Evolutionary conservation across 1,140 invertebrate species (phyloP), one percentile per base, ranked within the genome.

Genomic region (Scaptomyza hsui): DNA sequence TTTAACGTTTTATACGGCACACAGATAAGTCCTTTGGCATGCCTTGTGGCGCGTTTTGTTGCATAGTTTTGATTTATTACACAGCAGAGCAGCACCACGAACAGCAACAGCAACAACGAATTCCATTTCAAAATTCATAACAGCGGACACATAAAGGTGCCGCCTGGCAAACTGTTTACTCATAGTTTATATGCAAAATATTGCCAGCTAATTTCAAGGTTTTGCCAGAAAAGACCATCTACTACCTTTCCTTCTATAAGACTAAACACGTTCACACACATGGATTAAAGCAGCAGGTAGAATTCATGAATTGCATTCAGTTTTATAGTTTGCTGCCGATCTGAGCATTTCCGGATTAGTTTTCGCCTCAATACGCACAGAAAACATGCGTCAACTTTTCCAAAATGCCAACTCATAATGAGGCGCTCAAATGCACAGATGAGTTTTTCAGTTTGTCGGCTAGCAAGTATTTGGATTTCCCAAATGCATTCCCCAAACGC

Each of bases 51-150:
- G 81, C 77, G 81, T 86, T 86, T 86, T 81, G 81, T 86, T 86
- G 82, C 82, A 86, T 86, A 86, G 81, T 86, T 86, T 86, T 86
- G 81, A 86, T 86, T 86, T 86, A 86, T 86, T 75, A 79, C 81
- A 76, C 72, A 72, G 44, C 56, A 55, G 42, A 52, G 24, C 44
- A 44, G 44, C 51, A 48, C 12, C 56, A 52, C 75, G 68, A 72
- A 32, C 29, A 52, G 13, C 55, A 64, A 55, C 70, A 62, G 44
- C 74, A 18, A 52, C 61, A 62, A 57, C 59, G 63, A 80, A 86
- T 88, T 86, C 78, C 81, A 86, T 88, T 86, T 86, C 70, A 62
- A 86, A 88, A 86, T 86, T 88, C 81, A 86, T 86, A 86, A 78
- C 81, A 52, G 26, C 65, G 44, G 57, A 75, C 62, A 75, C 79